These are phyloP conservation scores for Drosophila albomicans DNA, from an alignment of 1,140 invertebrate species.

Conservation along the genomic window DNA sequence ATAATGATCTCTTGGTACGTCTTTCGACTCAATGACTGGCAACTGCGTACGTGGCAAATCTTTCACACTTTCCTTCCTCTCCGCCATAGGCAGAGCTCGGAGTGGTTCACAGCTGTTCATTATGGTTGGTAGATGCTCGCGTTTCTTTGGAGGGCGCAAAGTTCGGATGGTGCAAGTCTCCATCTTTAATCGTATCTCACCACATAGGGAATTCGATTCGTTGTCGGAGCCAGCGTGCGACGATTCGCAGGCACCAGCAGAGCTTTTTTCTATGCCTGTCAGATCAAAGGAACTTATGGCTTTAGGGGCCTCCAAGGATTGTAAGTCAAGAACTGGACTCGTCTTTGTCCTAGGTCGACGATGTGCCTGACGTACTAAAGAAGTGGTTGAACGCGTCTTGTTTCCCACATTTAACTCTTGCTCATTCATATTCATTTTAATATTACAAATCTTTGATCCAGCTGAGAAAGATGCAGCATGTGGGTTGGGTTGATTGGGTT, in stretches of 20 bases:
- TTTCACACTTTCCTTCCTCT: conserved; percentile 31
- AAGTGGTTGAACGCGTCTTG: conserved; percentile 49
- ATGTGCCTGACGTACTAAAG: conserved; percentile 58
- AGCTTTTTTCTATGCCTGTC: neutral
- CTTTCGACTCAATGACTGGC: conserved; percentile 35
- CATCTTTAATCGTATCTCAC: conserved; percentile 60
- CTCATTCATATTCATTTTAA: conserved; percentile 50
- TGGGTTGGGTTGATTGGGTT: conserved; percentile 8
- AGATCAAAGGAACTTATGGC: neutral
- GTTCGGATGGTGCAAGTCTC: conserved; percentile 47
- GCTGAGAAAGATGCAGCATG: conserved; percentile 38
- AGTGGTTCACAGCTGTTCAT: conserved; percentile 19
- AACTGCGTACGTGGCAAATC: conserved; percentile 14
- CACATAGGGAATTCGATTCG: conserved; percentile 22
- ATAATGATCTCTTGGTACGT: conserved; percentile 15
- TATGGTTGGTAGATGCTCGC: conserved; percentile 3
- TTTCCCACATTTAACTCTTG: conserved; percentile 15
- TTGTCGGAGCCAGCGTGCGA: conserved; percentile 41
- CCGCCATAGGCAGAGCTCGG: conserved; percentile 50
- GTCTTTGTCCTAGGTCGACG: conserved; percentile 53
- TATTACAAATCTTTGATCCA: conserved; percentile 35
- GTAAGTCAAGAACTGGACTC: conserved; percentile 41
- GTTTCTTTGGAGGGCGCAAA: conserved; percentile 41
- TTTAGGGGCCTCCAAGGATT: conserved; percentile 9
- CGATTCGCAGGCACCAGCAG: neutral